Conservation (phyloP, 2,113 vertebrate species). For the Bostrychus sinensis region DNA sequence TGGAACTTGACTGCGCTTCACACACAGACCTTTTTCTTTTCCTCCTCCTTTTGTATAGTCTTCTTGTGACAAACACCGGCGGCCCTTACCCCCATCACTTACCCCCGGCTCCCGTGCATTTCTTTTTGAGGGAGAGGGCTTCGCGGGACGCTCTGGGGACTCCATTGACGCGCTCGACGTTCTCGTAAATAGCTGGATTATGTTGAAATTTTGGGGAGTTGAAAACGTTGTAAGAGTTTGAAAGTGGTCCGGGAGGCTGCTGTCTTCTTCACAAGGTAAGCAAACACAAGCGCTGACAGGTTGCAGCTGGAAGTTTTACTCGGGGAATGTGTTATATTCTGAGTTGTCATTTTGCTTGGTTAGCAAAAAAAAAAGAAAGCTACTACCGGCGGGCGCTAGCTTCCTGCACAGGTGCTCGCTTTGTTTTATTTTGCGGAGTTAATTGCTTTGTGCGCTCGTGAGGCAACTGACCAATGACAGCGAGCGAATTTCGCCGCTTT, state of each 20-base stretch:
- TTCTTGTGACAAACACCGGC: constrained; percentile 34
- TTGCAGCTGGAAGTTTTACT: constrained; percentile 8
- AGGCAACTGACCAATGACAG: constrained; percentile 2
- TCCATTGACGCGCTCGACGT: too few relatives aligned
- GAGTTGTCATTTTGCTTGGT: background rate
- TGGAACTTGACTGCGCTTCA: constrained; percentile 60
- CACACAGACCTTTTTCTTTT: constrained; percentile 52
- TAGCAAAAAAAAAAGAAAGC: too few relatives aligned
- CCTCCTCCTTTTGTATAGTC: constrained; percentile 24
- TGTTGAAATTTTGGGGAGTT: background rate
- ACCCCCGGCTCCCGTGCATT: constrained; percentile 22
- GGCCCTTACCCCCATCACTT: constrained; percentile 39
- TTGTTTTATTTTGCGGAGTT: constrained; percentile 9
- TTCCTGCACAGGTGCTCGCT: constrained; percentile 40
- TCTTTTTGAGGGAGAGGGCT: too few relatives aligned
- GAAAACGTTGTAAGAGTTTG: constrained; percentile 1
- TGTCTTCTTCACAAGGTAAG: constrained; percentile 49
- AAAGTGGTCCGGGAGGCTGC: background rate
- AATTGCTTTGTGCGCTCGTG: constrained; percentile 4
- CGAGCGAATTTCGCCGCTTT: background rate
- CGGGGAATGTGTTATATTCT: background rate
- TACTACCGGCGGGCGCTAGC: background rate
- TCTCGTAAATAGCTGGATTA: constrained; percentile 40
- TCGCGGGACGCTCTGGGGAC: constrained; percentile 5
- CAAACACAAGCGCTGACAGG: background rate